These are phyloP conservation scores for Gymnarchus niloticus DNA, from an alignment of 2,113 vertebrate species.

Conservation along the genomic window DNA sequence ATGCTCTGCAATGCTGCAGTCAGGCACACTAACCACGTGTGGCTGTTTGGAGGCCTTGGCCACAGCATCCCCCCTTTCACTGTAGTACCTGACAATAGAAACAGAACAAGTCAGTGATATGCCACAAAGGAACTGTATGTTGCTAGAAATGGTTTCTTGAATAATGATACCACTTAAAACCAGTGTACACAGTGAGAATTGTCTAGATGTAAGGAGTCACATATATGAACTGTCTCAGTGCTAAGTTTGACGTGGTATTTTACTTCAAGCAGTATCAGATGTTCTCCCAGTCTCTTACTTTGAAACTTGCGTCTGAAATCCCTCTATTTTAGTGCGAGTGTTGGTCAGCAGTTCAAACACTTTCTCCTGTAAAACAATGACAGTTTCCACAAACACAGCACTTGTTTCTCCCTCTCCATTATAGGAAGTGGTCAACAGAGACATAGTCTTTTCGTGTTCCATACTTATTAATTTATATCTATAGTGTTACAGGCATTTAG, in stretches of 20 bases:
- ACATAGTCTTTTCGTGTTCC: not conserved
- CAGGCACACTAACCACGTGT: slow-evolving; percentile 72
- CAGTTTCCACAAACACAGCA: not conserved
- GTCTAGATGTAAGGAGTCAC: not conserved
- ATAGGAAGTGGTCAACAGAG: not conserved
- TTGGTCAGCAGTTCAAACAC: slow-evolving; percentile 81
- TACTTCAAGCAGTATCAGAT: not conserved
- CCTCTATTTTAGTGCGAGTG: slow-evolving; percentile 80
- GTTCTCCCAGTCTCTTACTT: slow-evolving; percentile 63
- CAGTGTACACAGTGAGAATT: too few relatives aligned
- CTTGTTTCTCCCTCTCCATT: not conserved
- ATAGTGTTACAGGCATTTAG: not conserved
- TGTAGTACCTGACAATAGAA: slow-evolving; percentile 69
- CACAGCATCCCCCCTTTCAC: slow-evolving; percentile 79
- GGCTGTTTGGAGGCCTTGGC: slow-evolving; percentile 77
- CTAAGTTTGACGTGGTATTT: not conserved
- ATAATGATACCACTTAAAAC: not conserved
- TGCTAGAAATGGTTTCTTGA: not conserved
- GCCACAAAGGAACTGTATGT: not conserved
- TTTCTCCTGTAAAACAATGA: slow-evolving; percentile 67
- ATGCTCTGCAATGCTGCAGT: not conserved
- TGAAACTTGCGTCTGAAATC: slow-evolving; percentile 77
- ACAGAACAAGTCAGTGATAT: not conserved
- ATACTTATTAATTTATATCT: not conserved
- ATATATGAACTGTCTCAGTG: not conserved